Conservation (phyloP, 2,888 invertebrate species). For the Eutolmus rufibarbis region DNA sequence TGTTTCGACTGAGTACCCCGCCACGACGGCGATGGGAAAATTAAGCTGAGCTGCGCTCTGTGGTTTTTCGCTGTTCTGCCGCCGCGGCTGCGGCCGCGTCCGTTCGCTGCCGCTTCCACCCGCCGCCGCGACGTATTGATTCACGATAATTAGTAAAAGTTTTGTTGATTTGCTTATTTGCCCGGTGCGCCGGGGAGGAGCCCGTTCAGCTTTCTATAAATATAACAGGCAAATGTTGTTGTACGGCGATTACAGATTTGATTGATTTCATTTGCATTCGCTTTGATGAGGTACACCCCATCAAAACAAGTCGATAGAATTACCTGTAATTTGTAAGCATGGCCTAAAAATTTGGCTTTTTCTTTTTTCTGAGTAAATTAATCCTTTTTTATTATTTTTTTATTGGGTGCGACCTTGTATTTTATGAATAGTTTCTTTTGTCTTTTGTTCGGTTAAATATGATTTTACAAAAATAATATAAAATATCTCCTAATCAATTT, state of each 20-base stretch:
- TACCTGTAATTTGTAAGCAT: not conserved
- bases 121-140: not conserved
- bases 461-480: not conserved
- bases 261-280: not conserved
- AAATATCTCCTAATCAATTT: not conserved
- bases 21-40: not conserved
- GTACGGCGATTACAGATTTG: not conserved
- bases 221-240: not conserved
- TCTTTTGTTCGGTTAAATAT: not conserved
- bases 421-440: not conserved
- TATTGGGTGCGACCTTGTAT: not conserved
- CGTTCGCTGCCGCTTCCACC: not conserved
- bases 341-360: not conserved
- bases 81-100: no score
- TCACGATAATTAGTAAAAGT: conserved; percentile 15
- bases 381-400: not conserved
- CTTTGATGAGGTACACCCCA: not conserved
- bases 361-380: not conserved
- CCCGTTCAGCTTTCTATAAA: not conserved
- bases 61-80: not conserved
- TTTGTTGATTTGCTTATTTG: conserved; percentile 6
- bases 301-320: not conserved
- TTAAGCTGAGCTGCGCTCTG: not conserved
- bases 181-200: not conserved
- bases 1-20: not conserved